phyloP scores from a whole-genome alignment of 1,140 invertebrate species.

The Caenorhabditis briggsae region DNA sequence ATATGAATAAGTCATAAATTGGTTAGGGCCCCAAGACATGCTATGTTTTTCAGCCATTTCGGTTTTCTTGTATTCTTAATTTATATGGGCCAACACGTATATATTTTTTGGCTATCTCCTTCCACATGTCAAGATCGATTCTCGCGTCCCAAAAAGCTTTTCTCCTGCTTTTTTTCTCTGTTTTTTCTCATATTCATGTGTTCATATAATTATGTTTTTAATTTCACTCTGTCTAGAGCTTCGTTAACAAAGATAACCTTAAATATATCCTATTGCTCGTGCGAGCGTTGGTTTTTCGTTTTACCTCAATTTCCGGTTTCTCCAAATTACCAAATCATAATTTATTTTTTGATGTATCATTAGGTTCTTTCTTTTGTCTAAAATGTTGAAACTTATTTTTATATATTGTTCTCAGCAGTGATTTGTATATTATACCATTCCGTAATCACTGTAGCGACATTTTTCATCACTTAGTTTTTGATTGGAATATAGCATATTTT shows the following conservation, averaged over 20 bases:
- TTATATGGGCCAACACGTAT: slow-evolving; percentile 30
- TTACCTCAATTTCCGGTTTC: too few relatives aligned
- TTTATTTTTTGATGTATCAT: too few relatives aligned
- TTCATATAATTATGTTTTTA: not conserved
- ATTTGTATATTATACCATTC: too few relatives aligned
- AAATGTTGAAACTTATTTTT: too few relatives aligned
- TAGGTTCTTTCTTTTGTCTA: too few relatives aligned
- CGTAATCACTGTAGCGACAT: too few relatives aligned
- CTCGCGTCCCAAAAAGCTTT: not conserved
- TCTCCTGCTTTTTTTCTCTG: not conserved
- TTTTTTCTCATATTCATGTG: not conserved
- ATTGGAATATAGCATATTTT: too few relatives aligned
- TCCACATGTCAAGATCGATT: slow-evolving; percentile 37
- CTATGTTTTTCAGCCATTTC: not conserved
- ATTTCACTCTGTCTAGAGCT: not conserved
- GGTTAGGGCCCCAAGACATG: slow-evolving; percentile 1
- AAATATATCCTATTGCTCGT: too few relatives aligned
- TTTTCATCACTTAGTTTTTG: too few relatives aligned
- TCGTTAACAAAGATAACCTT: not conserved
- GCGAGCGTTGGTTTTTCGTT: too few relatives aligned
- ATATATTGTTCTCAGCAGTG: too few relatives aligned
- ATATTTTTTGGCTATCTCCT: not conserved
- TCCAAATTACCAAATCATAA: too few relatives aligned
- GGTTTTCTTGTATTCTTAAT: slow-evolving; percentile 31
- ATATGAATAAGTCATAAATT: slow-evolving; percentile 32